Conservation (phyloP, 2,113 vertebrate species). For the Cyanoramphus novaezelandiae region DNA sequence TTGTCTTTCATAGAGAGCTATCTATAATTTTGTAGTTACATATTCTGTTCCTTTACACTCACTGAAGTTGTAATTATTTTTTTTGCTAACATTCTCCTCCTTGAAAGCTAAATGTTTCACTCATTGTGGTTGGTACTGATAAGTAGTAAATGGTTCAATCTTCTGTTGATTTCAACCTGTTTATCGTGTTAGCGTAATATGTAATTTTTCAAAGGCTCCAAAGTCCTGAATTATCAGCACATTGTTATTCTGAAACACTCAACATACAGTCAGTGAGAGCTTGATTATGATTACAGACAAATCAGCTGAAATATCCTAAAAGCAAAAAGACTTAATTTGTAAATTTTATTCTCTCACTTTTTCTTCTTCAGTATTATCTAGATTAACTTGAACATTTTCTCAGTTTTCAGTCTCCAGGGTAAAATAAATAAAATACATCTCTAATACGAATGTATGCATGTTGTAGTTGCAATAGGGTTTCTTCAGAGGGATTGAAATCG, state of each 20-base stretch:
- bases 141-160: not conserved
- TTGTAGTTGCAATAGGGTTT: constrained; percentile 40
- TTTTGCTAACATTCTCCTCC: not conserved
- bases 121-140: not conserved
- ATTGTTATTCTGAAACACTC: not conserved
- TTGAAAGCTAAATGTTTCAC: not conserved
- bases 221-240: not conserved
- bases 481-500: constrained; percentile 32
- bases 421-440: constrained; percentile 24
- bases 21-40: constrained; percentile 16
- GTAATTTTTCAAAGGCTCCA: not conserved
- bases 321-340: constrained; percentile 9
- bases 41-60: not conserved
- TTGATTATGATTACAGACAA: constrained; percentile 33
- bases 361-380: not conserved
- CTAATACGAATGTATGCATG: not conserved
- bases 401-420: not conserved
- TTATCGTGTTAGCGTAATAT: not conserved
- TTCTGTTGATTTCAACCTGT: not conserved
- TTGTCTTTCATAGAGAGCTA: not conserved
- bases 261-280: not conserved
- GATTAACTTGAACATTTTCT: not conserved
- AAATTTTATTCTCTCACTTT: constrained; percentile 28
- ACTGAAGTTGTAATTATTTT: not conserved
- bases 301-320: constrained; percentile 4